Evolutionary conservation across 2,888 invertebrate species (phyloP), one percentile per base, ranked within the genome.

Genomic region (Miltochrista miniata): DNA sequence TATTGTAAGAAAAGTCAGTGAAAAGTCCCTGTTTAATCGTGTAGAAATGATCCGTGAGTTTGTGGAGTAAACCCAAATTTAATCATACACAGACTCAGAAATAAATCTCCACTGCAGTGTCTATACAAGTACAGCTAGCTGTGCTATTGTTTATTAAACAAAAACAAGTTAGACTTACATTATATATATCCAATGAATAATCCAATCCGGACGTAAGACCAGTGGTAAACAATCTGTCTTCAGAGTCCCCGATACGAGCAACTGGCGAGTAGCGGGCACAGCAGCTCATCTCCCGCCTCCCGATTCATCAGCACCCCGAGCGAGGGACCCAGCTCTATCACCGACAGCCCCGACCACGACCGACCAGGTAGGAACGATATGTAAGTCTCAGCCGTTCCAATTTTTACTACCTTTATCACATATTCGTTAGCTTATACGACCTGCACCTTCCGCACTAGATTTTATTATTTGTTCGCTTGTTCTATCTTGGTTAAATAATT

Each of bases 291-390:
- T 36, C 86, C 87, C 14, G 86, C 85, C 9, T 90, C 90, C 30
- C 83, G 90, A 56, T 79, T 81, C 77, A 61, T 84, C 62, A 79
- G 85, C 71, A 85, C 90, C 8, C 90, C 90, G 45, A 88, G 88
- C 68, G 90, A 87, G 59, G 88, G 74, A 13, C 87, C 82, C 35
- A 88, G 87, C 77, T 83, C 85, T 56, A 68, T 83, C 76, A 87
- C 87, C 48, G 89, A 89, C 47, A 89, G 90, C 69, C 89, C 89
- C 51, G 89, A 85, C 62, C 79, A 72, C 66, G 83, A 88, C 70
- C 87, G 87, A 86, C 87, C 87, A 92, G 92, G 91, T 92, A 92
- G 89, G 92, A 90, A 83, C 85, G 88, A 92, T 89, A 88, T 90
- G 92, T 92, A 92, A 92, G 92, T 90, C 82, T 71, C 60, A 79